Percentiles rank a stretch among this genome's conserved stretches.
phyloP scores from a whole-genome alignment of 1,140 invertebrate species.

The Trichonephila clavata region DNA sequence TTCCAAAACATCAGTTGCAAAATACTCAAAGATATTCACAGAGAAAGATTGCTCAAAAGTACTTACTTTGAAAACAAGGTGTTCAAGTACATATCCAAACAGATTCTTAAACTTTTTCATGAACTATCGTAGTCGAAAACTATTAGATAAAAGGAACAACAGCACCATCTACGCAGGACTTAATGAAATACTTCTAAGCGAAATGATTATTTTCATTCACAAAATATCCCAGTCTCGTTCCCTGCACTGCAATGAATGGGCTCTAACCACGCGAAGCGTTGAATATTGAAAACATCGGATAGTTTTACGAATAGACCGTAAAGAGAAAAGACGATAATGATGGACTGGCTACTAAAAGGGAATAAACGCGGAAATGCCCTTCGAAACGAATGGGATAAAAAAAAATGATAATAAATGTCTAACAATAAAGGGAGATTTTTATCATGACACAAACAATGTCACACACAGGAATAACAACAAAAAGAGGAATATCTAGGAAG shows the following conservation, averaged over 20 bases:
- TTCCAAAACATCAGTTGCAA: no score
- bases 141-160: neutral
- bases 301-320: neutral
- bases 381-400: constrained; percentile 14
- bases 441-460: constrained; percentile 50
- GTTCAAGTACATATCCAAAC: neutral
- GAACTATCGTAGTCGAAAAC: neutral
- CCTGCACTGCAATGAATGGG: neutral
- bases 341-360: neutral
- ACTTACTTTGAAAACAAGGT: neutral
- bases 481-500: constrained; percentile 15
- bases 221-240: neutral
- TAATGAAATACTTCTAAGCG: neutral
- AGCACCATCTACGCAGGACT: neutral
- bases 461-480: neutral
- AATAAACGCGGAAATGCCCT: constrained; percentile 59
- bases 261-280: neutral
- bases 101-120: neutral
- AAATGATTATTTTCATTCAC: neutral
- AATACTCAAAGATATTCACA: neutral
- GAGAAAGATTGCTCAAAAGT: neutral
- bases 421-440: constrained; percentile 50
- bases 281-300: constrained; percentile 1
- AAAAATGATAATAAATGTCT: neutral
- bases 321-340: neutral